Base-by-base conservation (phyloP, 2,797 vertebrate species). In the Gobio occitaniae region DNA sequence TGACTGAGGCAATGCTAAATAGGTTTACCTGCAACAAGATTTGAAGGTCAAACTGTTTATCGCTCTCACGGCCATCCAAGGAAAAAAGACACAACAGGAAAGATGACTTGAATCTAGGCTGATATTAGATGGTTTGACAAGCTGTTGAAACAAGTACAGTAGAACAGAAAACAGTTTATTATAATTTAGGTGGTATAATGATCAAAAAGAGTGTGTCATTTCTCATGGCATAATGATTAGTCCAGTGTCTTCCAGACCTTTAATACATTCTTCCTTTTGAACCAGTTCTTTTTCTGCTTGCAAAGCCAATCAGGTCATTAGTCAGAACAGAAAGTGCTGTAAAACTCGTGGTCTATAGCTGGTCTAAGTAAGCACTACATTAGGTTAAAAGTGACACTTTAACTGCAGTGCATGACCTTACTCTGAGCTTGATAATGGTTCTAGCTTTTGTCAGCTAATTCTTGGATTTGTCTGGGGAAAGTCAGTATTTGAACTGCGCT, bases 11-110 rank as follows among this genome's bases (percentile, higher is more conserved):
- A 48, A 76, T 84, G 71, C 87, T 88, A 88, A 90, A 86, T 84
- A 82, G 86, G 82, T 87, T 84, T 86, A 83, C 87, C 86, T 82
- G 87, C 80, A 69, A 86, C 52, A 78, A 17, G 72, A 82, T 68
- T 63, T 86, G 87, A 89, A 88, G 89, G 89, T 90, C 89, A 87
- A 87, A 78, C 70, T 71, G 83, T 82, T 83, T 80, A 87, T 80
- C 38, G 68, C 47, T 80, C 69, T 54, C n/a, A 47, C 9, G 17
- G 56, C 80, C 48, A 68, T 56, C 76, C 25, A 41, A 32, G 63
- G 13, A 29, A 70, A 38, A 48, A 66, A 15, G 13, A 82, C 1
- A 70, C 7, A 65, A 32, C 6, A 59, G 32, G 10, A 29, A 70
- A 50, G 13, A 74, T 29, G 32, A 66, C 44, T 75, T 25, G 8